Evolutionary conservation across 2,113 vertebrate species (phyloP).

Genomic region (Odocoileus virginianus): DNA sequence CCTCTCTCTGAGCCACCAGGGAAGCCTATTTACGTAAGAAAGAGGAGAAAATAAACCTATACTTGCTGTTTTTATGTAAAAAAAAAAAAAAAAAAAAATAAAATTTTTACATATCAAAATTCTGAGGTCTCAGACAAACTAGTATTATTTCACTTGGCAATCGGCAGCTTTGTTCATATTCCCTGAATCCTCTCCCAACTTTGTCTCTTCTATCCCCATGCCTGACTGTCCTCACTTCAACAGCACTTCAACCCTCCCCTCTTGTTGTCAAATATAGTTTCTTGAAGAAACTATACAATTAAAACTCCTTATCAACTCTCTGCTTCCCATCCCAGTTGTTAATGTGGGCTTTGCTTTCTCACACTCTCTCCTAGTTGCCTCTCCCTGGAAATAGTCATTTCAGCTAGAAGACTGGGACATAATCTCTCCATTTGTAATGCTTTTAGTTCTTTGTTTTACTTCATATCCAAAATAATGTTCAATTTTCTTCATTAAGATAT

Average conservation of each 20-base stretch:
- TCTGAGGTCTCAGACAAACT: not conserved
- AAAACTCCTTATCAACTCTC: not conserved
- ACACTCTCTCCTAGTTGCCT: not conserved
- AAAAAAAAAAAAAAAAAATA: not conserved
- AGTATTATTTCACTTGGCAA: not conserved
- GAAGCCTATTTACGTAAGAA: not conserved
- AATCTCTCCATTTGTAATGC: not conserved
- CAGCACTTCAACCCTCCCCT: not conserved
- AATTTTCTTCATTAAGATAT: not conserved
- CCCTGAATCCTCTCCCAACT: not conserved
- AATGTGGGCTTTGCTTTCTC: not conserved
- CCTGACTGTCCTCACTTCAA: not conserved
- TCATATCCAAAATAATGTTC: not conserved
- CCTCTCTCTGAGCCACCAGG: not conserved
- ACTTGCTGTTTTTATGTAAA: not conserved
- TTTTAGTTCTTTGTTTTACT: conserved; percentile 1
- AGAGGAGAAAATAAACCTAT: not conserved
- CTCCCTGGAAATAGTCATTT: not conserved
- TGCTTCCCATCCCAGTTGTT: not conserved
- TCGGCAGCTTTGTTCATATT: not conserved
- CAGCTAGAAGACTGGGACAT: not conserved
- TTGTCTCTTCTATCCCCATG: not conserved
- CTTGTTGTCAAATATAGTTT: not conserved
- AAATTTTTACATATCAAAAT: conserved; percentile 20
- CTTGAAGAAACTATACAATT: not conserved